Conservation (phyloP, 2,888 invertebrate species). For the Selenia dentaria region DNA sequence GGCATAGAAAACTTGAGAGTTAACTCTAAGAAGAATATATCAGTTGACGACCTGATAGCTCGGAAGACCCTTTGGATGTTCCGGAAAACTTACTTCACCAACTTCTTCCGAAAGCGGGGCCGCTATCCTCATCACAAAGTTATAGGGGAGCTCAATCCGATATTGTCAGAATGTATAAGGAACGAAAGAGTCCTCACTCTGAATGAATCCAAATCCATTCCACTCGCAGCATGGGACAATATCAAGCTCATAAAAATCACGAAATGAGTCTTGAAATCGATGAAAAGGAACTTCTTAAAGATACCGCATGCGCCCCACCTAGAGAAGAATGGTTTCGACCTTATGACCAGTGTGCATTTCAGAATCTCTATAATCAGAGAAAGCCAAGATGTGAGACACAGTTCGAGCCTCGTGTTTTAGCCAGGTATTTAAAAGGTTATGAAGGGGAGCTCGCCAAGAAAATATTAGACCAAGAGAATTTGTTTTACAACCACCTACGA, state of each 20-base stretch:
- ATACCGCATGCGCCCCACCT: slow-evolving; percentile 1
- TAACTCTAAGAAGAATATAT: not conserved
- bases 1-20: not conserved
- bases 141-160: not conserved
- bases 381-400: not conserved
- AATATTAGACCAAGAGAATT: not conserved
- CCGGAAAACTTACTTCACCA: not conserved
- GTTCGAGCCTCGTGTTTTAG: not conserved
- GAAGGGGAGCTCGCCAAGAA: not conserved
- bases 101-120: not conserved
- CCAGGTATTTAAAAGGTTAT: slow-evolving; percentile 1
- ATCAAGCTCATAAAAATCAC: not conserved
- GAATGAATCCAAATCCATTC: not conserved
- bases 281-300: slow-evolving; percentile 2
- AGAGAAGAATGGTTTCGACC: slow-evolving; percentile 2
- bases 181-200: not conserved
- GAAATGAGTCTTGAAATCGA: slow-evolving; percentile 2
- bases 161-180: not conserved
- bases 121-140: not conserved
- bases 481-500: not conserved
- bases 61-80: not conserved
- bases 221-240: not conserved
- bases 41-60: not conserved
- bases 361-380: not conserved
- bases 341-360: slow-evolving; percentile 4